Conservation (phyloP, 2,797 vertebrate species). For the Podargus strigoides region DNA sequence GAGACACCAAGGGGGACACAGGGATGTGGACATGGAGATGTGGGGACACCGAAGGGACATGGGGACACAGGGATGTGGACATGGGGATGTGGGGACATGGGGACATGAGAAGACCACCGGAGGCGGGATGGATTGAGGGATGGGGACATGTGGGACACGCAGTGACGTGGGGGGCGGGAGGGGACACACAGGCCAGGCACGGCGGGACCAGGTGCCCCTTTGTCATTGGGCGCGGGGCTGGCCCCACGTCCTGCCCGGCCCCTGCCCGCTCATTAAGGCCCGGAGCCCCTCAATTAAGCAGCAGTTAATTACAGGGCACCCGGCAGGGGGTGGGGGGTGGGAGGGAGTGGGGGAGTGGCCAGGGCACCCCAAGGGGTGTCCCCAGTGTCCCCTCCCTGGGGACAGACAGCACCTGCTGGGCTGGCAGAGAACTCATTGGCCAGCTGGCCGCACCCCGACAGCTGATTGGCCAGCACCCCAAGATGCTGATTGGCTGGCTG, state of each 20-base stretch:
- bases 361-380: neutral
- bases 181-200: neutral
- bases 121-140: neutral
- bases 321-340: neutral
- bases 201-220: neutral
- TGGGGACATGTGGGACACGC: neutral
- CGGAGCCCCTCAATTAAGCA: constrained; percentile 35
- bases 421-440: neutral
- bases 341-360: neutral
- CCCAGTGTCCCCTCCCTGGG: neutral
- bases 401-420: no score
- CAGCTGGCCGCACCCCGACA: accelerated
- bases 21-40: no score
- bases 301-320: constrained; percentile 26
- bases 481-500: neutral
- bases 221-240: neutral
- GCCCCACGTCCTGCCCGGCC: neutral
- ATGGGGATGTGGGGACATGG: no score
- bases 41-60: no score
- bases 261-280: neutral
- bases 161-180: neutral
- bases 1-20: no score
- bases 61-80: no score
- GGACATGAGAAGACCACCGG: no score
- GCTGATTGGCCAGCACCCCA: no score